Conservation (phyloP, 2,113 vertebrate species). For the Bufo gargarizans region DNA sequence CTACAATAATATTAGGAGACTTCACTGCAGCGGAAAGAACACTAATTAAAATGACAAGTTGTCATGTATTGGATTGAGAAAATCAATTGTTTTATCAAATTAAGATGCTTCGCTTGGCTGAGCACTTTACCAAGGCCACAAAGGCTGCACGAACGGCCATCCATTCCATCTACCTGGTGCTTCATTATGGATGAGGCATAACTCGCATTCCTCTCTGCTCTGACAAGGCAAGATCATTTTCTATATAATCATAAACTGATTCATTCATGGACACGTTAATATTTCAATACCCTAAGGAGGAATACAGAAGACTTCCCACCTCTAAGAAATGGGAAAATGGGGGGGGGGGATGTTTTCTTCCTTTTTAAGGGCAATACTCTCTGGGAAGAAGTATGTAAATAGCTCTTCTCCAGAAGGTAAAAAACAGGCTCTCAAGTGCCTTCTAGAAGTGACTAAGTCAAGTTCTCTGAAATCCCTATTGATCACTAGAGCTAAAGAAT, state of each 20-base stretch:
- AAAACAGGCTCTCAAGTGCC: background rate
- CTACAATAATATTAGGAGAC: conserved; percentile 69
- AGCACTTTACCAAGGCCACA: conserved; percentile 64
- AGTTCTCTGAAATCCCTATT: too few species aligned
- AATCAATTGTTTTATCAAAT: conserved; percentile 73
- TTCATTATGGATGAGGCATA: conserved; percentile 4
- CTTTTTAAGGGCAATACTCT: too few species aligned
- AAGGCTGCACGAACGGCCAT: background rate
- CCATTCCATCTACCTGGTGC: background rate
- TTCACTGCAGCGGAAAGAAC: conserved; percentile 63
- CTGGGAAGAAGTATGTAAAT: background rate
- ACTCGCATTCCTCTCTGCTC: background rate
- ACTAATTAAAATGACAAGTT: conserved; percentile 69
- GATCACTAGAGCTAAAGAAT: too few species aligned
- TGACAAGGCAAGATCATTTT: conserved; percentile 3
- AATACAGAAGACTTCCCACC: background rate
- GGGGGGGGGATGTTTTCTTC: too few species aligned
- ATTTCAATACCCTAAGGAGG: background rate
- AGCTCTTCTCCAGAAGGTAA: background rate
- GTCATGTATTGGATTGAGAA: conserved; percentile 68
- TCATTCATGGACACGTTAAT: background rate
- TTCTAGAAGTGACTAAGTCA: too few species aligned
- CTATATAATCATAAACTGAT: conserved; percentile 18
- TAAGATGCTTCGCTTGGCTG: conserved; percentile 57
- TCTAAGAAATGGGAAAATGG: background rate